Evolutionary conservation across 2,888 invertebrate genomes (phyloP).

Genomic region (Dryocosmus kuriphilus): DNA sequence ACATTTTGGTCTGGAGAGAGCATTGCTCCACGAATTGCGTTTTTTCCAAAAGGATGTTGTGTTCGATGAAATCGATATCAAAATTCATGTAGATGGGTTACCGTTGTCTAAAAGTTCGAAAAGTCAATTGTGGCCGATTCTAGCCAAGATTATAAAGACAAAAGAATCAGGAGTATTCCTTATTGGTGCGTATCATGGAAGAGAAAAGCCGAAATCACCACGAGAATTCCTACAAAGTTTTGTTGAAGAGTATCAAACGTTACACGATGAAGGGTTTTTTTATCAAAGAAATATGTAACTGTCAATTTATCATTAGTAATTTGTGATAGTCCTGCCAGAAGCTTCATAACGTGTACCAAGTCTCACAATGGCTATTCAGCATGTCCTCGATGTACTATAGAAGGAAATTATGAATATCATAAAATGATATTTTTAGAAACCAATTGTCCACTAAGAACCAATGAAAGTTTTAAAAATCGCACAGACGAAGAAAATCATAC

Average conservation of each 20-base stretch:
- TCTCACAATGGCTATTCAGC: background rate
- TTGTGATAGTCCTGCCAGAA: constrained; percentile 3
- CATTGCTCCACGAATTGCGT: background rate
- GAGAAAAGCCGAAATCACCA: background rate
- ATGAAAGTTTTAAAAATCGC: background rate
- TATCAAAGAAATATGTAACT: background rate
- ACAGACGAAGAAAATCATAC: background rate
- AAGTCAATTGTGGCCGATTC: background rate
- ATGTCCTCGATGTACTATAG: background rate
- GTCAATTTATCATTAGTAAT: background rate
- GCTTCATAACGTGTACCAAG: background rate
- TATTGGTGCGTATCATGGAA: background rate
- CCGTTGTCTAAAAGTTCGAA: constrained; percentile 15
- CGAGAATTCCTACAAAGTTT: background rate
- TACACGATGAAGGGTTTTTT: background rate
- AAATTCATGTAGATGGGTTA: background rate
- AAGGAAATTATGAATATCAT: background rate
- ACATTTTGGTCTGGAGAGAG: constrained; percentile 5
- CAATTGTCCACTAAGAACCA: background rate
- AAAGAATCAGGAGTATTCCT: background rate
- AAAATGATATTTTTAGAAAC: background rate
- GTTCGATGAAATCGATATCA: background rate
- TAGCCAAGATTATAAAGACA: background rate
- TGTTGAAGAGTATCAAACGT: background rate
- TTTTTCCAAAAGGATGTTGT: background rate